Conservation (phyloP, 2,113 vertebrate species). For the Istiophorus platypterus region DNA sequence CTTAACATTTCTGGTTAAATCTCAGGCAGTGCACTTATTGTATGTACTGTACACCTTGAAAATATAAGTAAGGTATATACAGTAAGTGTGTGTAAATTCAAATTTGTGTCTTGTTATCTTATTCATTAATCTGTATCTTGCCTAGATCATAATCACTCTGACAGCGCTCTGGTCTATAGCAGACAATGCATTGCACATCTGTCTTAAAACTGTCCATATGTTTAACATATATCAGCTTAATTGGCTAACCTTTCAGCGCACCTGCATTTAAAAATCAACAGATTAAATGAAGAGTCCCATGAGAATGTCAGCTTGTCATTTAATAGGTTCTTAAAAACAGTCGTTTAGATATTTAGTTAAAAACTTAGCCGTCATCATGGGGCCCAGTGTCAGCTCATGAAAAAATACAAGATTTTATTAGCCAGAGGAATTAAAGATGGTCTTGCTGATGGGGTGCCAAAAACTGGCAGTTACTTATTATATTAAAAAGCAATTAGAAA, state of each 20-base stretch:
- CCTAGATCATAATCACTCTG: background rate
- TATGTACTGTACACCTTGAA: background rate
- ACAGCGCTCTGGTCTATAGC: background rate
- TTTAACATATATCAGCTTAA: background rate
- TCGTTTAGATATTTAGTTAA: background rate
- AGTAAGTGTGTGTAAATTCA: background rate
- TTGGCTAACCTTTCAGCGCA: background rate
- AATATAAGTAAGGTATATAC: background rate
- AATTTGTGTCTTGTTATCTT: background rate
- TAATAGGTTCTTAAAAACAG: conserved; percentile 1
- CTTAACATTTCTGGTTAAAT: conserved; percentile 21
- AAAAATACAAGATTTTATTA: conserved; percentile 1
- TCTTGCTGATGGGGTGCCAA: background rate
- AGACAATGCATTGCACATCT: background rate
- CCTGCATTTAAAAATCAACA: conserved; percentile 19
- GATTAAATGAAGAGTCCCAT: conserved; percentile 14
- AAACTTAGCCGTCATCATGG: background rate
- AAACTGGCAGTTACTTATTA: background rate
- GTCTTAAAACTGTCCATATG: background rate
- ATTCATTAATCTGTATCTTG: background rate
- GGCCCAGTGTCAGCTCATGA: conserved; percentile 24
- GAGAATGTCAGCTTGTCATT: conserved; percentile 17
- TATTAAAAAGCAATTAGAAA: conserved; percentile 3
- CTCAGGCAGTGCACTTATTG: background rate
- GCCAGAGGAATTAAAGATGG: background rate